Conservation (phyloP, 1,140 invertebrate species). For the Holotrichia oblita region DNA sequence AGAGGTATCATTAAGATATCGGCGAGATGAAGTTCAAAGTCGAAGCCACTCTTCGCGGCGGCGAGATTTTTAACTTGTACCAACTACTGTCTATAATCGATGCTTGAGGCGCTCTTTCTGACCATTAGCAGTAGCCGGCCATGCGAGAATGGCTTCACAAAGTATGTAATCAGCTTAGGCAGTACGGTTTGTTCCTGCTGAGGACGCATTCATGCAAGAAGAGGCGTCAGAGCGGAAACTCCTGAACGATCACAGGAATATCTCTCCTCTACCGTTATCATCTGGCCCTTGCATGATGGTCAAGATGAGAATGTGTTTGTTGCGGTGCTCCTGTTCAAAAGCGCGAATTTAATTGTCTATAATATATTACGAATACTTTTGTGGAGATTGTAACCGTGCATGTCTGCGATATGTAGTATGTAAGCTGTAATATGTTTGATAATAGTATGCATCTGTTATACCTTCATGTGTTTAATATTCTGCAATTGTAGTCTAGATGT, state of each 20-base stretch:
- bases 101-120: conserved; percentile 40
- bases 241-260: conserved; percentile 56
- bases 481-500: too few species aligned
- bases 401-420: not conserved
- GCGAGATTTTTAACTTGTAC: conserved; percentile 34
- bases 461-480: too few species aligned
- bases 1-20: not conserved
- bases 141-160: conserved; percentile 56
- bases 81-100: conserved; percentile 37
- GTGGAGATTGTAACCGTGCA: not conserved
- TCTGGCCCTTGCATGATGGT: conserved; percentile 34
- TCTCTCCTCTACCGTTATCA: conserved; percentile 44
- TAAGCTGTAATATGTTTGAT: too few species aligned
- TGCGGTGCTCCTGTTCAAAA: conserved; percentile 21
- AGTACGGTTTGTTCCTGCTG: conserved; percentile 52
- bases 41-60: not conserved
- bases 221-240: conserved; percentile 57
- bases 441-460: too few species aligned
- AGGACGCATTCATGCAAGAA: conserved; percentile 58
- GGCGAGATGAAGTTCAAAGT: not conserved
- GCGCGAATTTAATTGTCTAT: conserved; percentile 33
- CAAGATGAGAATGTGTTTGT: conserved; percentile 36
- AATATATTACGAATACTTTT: conserved; percentile 36
- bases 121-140: conserved; percentile 45
- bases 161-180: conserved; percentile 59